Conservation (phyloP, 2,113 vertebrate genomes). For the Scopus umbretta region DNA sequence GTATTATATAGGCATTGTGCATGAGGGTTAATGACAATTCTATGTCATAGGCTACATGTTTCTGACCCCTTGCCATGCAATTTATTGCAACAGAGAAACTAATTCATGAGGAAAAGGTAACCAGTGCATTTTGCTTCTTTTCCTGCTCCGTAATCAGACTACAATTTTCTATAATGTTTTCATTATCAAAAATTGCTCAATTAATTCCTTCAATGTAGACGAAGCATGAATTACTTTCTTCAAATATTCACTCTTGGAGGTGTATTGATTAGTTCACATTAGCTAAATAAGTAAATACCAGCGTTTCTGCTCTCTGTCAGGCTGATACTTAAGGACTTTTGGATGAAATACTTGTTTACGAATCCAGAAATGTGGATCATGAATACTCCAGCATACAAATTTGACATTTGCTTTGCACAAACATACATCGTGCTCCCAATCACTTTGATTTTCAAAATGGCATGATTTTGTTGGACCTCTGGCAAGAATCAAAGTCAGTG, state of each 20-base stretch:
- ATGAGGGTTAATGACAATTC: not conserved
- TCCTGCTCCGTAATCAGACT: not conserved
- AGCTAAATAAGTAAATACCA: conserved; percentile 23
- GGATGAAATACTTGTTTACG: not conserved
- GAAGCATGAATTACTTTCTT: not conserved
- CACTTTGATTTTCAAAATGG: not conserved
- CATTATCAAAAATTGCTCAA: not conserved
- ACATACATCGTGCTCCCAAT: not conserved
- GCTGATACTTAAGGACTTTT: not conserved
- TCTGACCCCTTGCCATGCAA: not conserved
- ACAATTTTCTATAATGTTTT: not conserved
- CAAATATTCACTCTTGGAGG: not conserved
- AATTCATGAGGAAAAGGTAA: not conserved
- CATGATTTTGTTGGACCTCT: not conserved
- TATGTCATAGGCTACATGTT: fast-evolving
- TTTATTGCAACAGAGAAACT: not conserved
- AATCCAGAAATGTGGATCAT: not conserved
- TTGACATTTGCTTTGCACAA: conserved; percentile 13
- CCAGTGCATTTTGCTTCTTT: not conserved
- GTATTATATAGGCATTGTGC: not conserved
- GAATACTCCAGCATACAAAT: not conserved
- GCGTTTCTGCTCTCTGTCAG: conserved; percentile 35
- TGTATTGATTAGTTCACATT: conserved; percentile 22
- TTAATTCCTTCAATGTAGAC: not conserved
- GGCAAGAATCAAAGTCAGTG: not conserved